phyloP scores from a whole-genome alignment of 2,888 invertebrate species.

The Zaprionus obscuricornis region DNA sequence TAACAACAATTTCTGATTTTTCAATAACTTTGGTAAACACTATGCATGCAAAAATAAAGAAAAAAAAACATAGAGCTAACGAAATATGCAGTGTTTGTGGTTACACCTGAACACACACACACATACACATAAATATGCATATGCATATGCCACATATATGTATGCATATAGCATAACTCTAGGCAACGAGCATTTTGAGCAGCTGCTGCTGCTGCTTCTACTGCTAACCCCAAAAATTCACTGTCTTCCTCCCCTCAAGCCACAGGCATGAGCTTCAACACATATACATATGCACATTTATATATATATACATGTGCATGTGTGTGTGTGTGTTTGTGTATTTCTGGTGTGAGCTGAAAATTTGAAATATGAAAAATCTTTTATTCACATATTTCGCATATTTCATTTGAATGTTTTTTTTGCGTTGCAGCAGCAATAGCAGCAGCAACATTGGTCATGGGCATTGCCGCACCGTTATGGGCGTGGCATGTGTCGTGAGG shows the following conservation, averaged over 20 bases:
- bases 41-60: not conserved
- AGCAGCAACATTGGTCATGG: too few species aligned
- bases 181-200: slow-evolving; percentile 15
- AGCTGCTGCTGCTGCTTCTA: too few species aligned
- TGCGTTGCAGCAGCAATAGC: slow-evolving; percentile 4
- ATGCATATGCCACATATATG: not conserved
- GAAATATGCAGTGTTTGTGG: slow-evolving; percentile 23
- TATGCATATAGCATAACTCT: slow-evolving; percentile 6
- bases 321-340: not conserved
- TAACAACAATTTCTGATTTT: not conserved
- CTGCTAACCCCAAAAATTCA: slow-evolving; percentile 28
- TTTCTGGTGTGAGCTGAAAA: slow-evolving; percentile 1
- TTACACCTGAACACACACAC: slow-evolving; percentile 7
- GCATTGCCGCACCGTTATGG: too few species aligned
- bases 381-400: slow-evolving; percentile 25
- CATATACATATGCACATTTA: not conserved
- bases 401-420: slow-evolving; percentile 8
- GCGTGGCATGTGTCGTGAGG: slow-evolving; percentile 41
- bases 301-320: not conserved
- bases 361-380: slow-evolving; percentile 38
- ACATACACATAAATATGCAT: slow-evolving; percentile 3
- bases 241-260: too few species aligned
- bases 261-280: too few species aligned
- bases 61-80: not conserved
- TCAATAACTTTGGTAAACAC: not conserved